phyloP scores from a whole-genome alignment of 2,797 vertebrate genomes.

The Acrocephalus scirpaceus region DNA sequence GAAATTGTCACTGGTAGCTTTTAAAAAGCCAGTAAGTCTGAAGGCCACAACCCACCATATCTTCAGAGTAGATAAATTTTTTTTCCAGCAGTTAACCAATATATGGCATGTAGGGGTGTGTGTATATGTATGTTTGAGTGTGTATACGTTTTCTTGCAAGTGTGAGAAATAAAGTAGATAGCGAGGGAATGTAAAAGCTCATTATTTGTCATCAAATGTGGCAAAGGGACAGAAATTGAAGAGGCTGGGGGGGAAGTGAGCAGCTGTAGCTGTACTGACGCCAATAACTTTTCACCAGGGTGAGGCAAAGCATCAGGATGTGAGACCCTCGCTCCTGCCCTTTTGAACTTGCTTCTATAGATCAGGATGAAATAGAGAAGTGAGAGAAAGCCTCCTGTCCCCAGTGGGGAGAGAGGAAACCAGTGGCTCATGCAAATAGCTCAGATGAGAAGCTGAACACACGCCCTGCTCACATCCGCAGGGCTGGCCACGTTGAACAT shows the following conservation, averaged over 20 bases:
- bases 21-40: background rate
- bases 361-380: slow-evolving; percentile 37
- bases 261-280: slow-evolving; percentile 31
- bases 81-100: background rate
- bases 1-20: background rate
- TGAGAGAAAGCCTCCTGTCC: slow-evolving; percentile 39
- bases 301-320: slow-evolving; percentile 49
- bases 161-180: background rate
- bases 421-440: slow-evolving; percentile 46
- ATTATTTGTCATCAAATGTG: background rate
- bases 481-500: fast-evolving
- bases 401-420: slow-evolving; percentile 11
- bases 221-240: slow-evolving; percentile 59
- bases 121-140: background rate
- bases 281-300: slow-evolving; percentile 63
- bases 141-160: background rate
- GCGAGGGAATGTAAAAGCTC: background rate
- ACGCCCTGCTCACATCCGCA: slow-evolving; percentile 13
- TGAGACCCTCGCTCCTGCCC: slow-evolving; percentile 39
- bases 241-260: background rate
- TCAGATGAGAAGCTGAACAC: slow-evolving; percentile 28
- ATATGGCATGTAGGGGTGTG: background rate
- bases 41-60: background rate
- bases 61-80: background rate
- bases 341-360: slow-evolving; percentile 67